Evolutionary conservation across 2,888 invertebrate species (phyloP), one percentile per base, ranked within the genome.

Genomic region (Tortricodes alternella): DNA sequence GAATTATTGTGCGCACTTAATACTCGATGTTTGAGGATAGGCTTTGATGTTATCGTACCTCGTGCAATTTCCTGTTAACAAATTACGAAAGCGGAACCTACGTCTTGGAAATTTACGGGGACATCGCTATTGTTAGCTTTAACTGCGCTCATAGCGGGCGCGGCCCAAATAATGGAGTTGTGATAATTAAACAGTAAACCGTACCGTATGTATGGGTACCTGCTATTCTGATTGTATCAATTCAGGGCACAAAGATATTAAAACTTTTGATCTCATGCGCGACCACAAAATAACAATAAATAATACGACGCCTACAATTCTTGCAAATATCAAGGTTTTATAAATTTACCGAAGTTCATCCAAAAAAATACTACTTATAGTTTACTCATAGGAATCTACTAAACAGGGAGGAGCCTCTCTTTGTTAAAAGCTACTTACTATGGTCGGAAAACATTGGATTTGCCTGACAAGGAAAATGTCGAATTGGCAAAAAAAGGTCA

Each of bases 1-100:
- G 78, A 83, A 84, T 85, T 82, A 85, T 81, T 81, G 80, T 73
- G 67, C 63, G 68, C 63, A 67, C 67, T 73, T 51, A 77, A 53
- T 44, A 23, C 52, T 41, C 65, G 62, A 61, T 67, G 67, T 67
- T 64, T 63, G 64, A 65, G 61, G 62, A 63, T 46, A 57, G 60
- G 37, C 38, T 56, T 38, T 24, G 58, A 53, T 57, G 50, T 29
- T 49, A 56, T 56, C 49, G 50, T 29, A 18, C 37, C 55, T 37
- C 49, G 11, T 50, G 50, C 56, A 56, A 56, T 56, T 56, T 56
- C 49, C 56, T 56, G 56, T 56, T 56, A 56, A 50, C 56, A 44
- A 56, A 56, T 56, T 56, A 50, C 55, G 41, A 48, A 53, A 48
- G 43, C 55, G 55, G 48, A 41, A 55, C 49, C 49, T 55, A 49